Evolutionary conservation across 1,140 invertebrate genomes (phyloP), one percentile per base, ranked within the genome.

Genomic region (Notospermus geniculatus): DNA sequence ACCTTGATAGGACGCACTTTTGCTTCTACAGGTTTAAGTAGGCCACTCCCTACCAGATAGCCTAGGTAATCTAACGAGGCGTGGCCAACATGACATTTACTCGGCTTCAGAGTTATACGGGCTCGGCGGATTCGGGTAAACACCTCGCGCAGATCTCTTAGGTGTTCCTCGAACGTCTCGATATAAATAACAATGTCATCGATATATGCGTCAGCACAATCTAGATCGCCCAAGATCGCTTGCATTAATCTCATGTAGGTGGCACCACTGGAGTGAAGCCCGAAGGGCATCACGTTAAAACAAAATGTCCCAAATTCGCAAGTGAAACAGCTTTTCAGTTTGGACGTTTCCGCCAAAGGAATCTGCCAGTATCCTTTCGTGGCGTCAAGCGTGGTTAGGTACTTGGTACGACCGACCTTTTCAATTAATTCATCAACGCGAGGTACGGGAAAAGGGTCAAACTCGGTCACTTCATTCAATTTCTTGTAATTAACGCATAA

Each of bases 401-500:
- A n/a, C n/a, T n/a, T n/a, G n/a, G n/a, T n/a, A n/a, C n/a, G n/a
- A n/a, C n/a, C n/a, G n/a, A n/a, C n/a, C n/a, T n/a, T n/a, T n/a
- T n/a, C n/a, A n/a, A n/a, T n/a, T n/a, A n/a, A n/a, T n/a, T n/a
- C n/a, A n/a, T n/a, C n/a, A n/a, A n/a, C n/a, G n/a, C n/a, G n/a
- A n/a, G n/a, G n/a, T n/a, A n/a, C n/a, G n/a, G n/a, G n/a, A n/a
- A n/a, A n/a, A n/a, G n/a, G n/a, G n/a, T n/a, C n/a, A 60, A 67
- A 66, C 11, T 45, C 43, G 0, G 57, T 64, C 0, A 59, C 56
- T 23, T 32, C 7, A 43, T 76, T 75, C 7, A 73, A 45, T n/a
- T 58, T 60, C 17, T 70, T 81, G 72, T 81, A 85, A 72, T 86
- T 83, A 1, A 71, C 77, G 67, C 83, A 84, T 30, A 86, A 73